These are phyloP conservation scores for Pentalonia nigronervosa DNA, from an alignment of 1,140 invertebrate genomes.

Conservation along the genomic window DNA sequence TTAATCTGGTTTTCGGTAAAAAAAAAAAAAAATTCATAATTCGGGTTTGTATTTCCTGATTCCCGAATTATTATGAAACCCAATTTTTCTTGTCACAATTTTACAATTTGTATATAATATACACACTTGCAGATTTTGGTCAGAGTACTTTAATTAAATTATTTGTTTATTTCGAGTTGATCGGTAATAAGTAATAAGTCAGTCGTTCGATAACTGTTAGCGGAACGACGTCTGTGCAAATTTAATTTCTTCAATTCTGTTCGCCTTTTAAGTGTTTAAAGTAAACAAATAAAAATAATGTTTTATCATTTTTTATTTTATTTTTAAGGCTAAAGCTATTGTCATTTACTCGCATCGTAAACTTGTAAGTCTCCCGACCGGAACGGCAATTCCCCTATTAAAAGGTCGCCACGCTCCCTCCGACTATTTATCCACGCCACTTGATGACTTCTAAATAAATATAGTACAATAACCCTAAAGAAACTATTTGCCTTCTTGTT, in stretches of 20 bases:
- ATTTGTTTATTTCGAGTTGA: not conserved
- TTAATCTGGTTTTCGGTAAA: not conserved
- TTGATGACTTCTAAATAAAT: constrained; percentile 53
- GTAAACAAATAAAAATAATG: constrained; percentile 7
- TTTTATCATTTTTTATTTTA: not conserved
- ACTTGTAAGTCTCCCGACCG: constrained; percentile 29
- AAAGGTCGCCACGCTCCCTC: constrained; percentile 31
- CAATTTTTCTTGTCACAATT: not conserved
- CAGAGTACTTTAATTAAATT: not conserved
- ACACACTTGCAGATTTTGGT: not conserved
- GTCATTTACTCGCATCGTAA: constrained; percentile 43
- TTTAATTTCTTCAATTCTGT: not conserved
- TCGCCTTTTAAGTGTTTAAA: constrained; percentile 12
- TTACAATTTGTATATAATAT: not conserved
- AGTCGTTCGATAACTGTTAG: not conserved
- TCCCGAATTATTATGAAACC: not conserved
- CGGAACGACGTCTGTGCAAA: not conserved
- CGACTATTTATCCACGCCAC: constrained; percentile 49
- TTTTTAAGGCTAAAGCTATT: constrained; percentile 28
- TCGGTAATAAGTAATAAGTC: not conserved
- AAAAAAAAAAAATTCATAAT: not conserved
- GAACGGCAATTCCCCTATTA: constrained; percentile 41
- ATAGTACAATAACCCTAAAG: constrained; percentile 21
- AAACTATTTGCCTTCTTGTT: constrained; percentile 5
- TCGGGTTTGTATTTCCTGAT: not conserved